Evolutionary conservation across 2,888 invertebrate genomes (phyloP), one percentile per base, ranked within the genome.

Genomic region (Brachyptera risi): DNA sequence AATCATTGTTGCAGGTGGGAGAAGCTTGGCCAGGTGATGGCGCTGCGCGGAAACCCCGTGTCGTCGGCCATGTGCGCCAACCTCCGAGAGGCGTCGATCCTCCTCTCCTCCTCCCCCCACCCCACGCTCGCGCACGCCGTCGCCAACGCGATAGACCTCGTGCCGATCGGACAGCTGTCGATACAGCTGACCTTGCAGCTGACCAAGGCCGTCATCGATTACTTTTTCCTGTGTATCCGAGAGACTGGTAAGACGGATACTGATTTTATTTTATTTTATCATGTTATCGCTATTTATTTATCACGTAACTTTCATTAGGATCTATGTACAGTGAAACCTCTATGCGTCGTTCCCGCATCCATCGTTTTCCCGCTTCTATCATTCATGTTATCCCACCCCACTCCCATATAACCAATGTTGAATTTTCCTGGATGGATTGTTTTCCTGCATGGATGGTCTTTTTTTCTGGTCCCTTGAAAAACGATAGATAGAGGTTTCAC

Each of bases 151-250:
- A 70, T 91, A 19, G 85, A 88, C 67, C 76, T 82, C 47, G 79
- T 88, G 38, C 85, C 67, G 77, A 84, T 65, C 83, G 86, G 0
- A 80, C 47, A 27, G 24, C 40, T 13, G 17, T 19, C 3, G 84
- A 11, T 82, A 84, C 0, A 83, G 83, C 40, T 81, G 87, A 1
- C 84, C 15, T 73, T 90, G 19, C 88, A 86, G 73, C 76, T 90
- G 15, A 84, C 88, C 0, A 82, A 85, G 65, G 83, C 88, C 0
- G 83, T 84, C 4, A 85, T 88, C 2, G 83, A 85, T 68, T 91
- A 90, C 71, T 91, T 90, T 74, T 91, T 89, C 72, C 79, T 85
- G 61, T 87, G 87, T 68, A 79, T 90, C 62, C 40, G 15, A 59
- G 83, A 88, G 68, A 75, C 78, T 73, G 85, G 88, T 86, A 74